Evolutionary conservation across 2,113 vertebrate genomes (phyloP).

Genomic region (Aepyceros melampus): DNA sequence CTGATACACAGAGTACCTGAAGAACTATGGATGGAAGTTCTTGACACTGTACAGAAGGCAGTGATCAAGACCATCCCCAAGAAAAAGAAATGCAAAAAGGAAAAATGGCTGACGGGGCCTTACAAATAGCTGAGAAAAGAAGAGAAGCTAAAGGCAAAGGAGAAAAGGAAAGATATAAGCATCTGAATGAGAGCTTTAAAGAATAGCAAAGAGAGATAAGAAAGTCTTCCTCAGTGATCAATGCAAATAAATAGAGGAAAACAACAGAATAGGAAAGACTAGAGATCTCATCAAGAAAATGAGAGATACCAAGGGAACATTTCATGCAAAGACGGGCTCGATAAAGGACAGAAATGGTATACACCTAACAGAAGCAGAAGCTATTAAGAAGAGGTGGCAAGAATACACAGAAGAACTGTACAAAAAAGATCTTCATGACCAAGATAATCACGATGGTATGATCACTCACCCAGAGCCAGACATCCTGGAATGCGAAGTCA

Average conservation of each 20-base stretch:
- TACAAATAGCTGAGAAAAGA: background rate
- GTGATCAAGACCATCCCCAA: background rate
- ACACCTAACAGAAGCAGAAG: background rate
- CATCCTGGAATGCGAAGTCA: background rate
- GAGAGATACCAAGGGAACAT: background rate
- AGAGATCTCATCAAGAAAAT: background rate
- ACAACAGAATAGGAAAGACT: background rate
- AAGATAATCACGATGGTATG: background rate
- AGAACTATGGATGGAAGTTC: background rate
- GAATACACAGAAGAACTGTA: background rate
- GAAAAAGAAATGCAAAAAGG: background rate
- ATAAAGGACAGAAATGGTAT: background rate
- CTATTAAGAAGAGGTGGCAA: background rate
- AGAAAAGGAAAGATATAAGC: background rate
- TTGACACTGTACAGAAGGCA: background rate
- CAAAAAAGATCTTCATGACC: background rate
- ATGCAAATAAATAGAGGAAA: background rate
- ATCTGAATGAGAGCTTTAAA: background rate
- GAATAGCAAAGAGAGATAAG: background rate
- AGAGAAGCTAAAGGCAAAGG: background rate
- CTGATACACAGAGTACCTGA: background rate
- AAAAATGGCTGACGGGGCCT: background rate
- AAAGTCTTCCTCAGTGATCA: background rate
- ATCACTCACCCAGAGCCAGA: background rate
- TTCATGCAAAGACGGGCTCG: background rate